A percentile compares a stretch with the other conserved stretches of the same genome.
Conservation (phyloP, 1,140 invertebrate species). For the Diachasma alloeum region DNA sequence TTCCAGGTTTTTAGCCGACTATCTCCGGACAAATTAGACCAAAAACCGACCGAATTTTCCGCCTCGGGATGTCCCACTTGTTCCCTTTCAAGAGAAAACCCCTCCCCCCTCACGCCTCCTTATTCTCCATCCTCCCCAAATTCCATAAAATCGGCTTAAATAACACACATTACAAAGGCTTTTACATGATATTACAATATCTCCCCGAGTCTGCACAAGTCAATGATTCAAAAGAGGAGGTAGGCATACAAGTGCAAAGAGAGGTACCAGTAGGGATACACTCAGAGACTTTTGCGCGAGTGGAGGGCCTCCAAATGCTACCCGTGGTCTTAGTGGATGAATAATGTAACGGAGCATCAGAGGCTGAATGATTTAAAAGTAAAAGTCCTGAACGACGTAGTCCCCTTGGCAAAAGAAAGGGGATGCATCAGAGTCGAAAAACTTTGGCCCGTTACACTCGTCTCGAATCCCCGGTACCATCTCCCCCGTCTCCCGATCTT, state of each 20-base stretch:
- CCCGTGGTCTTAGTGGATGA: constrained; percentile 51
- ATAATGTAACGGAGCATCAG: constrained; percentile 58
- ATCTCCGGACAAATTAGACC: no score
- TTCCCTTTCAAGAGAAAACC: not conserved
- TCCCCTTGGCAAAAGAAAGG: not conserved
- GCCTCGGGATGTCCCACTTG: not conserved
- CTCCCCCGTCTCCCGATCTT: no score
- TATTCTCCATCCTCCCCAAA: not conserved
- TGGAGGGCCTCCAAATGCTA: not conserved
- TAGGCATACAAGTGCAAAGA: not conserved
- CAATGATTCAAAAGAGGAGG: not conserved
- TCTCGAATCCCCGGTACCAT: not conserved
- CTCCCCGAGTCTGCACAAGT: not conserved
- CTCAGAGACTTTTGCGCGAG: constrained; percentile 28
- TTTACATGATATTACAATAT: constrained; percentile 10
- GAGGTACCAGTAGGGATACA: not conserved
- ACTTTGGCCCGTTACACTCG: constrained; percentile 40
- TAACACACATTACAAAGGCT: constrained; percentile 3
- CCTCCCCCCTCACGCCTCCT: not conserved
- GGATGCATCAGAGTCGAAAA: constrained; percentile 27
- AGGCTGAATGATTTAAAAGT: constrained; percentile 61
- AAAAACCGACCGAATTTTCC: not conserved
- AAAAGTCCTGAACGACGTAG: constrained; percentile 52
- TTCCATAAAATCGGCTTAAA: not conserved
- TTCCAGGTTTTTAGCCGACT: no score